These are phyloP conservation scores for Neoscelio sp. DNA, from an alignment of 2,888 invertebrate genomes.

Conservation along the genomic window DNA sequence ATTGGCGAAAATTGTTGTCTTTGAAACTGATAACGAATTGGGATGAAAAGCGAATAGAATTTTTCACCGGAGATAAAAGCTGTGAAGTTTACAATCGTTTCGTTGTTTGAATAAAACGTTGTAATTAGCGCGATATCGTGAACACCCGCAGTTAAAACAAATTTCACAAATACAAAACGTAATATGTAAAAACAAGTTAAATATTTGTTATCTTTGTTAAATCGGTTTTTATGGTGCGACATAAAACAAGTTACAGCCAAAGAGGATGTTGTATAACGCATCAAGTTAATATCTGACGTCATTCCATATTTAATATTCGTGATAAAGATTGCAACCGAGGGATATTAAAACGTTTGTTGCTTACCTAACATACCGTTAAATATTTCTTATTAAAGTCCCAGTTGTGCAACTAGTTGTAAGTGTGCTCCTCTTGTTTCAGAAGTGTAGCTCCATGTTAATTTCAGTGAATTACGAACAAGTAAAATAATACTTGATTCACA, in stretches of 20 bases:
- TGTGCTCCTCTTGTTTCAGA: conserved; percentile 13
- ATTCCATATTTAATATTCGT: conserved; percentile 43
- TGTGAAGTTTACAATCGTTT: conserved; percentile 38
- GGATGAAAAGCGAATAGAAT: conserved; percentile 3
- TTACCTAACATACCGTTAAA: conserved; percentile 43
- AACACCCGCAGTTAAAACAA: conserved; percentile 21
- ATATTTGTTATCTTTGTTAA: conserved; percentile 39
- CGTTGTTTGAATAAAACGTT: conserved; percentile 29
- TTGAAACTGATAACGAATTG: conserved; percentile 22
- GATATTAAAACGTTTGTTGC: conserved; percentile 46
- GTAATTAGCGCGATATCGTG: conserved; percentile 31
- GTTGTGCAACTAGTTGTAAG: conserved; percentile 6
- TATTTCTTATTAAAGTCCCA: conserved; percentile 40
- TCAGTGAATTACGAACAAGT: conserved; percentile 26
- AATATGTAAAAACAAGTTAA: conserved; percentile 35
- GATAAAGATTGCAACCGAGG: conserved; percentile 46
- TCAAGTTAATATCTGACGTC: conserved; percentile 49
- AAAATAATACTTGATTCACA: not conserved
- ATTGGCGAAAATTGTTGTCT: not conserved
- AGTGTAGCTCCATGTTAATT: conserved; percentile 4
- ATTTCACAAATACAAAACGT: conserved; percentile 36
- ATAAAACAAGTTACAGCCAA: conserved; percentile 44
- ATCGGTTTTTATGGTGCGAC: conserved; percentile 36
- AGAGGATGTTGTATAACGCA: conserved; percentile 44
- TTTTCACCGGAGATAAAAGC: conserved; percentile 28